Conservation (phyloP, 2,888 invertebrate genomes). For the Dromius quadrimaculatus region DNA sequence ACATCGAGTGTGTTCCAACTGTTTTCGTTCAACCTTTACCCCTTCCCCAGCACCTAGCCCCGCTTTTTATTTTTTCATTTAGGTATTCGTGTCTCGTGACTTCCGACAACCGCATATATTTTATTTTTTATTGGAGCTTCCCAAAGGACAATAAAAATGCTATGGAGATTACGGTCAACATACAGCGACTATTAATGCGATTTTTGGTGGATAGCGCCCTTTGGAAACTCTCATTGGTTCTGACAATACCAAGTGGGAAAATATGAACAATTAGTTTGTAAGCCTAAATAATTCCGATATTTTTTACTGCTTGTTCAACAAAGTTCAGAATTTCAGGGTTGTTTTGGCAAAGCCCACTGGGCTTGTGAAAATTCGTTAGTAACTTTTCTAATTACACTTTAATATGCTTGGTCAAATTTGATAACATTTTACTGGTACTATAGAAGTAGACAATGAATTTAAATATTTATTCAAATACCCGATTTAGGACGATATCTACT, state of each 20-base stretch:
- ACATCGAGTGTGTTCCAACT: slow-evolving; percentile 34
- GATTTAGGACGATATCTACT: no score
- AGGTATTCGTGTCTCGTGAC: slow-evolving; percentile 38
- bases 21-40: slow-evolving; percentile 29
- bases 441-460: no score
- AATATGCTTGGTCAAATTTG: background rate
- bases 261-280: slow-evolving; percentile 29
- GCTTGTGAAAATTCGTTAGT: background rate
- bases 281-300: slow-evolving; percentile 16
- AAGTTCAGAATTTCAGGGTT: background rate
- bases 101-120: slow-evolving; percentile 37
- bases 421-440: no score
- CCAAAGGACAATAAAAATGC: slow-evolving; percentile 47
- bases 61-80: slow-evolving; percentile 43
- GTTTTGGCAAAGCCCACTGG: background rate
- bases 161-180: slow-evolving; percentile 47
- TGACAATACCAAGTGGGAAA: background rate
- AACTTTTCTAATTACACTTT: background rate
- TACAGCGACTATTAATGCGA: slow-evolving; percentile 45
- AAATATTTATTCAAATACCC: no score
- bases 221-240: background rate
- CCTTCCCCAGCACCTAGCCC: background rate
- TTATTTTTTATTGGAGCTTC: slow-evolving; percentile 45
- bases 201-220: slow-evolving; percentile 34
- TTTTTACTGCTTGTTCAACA: slow-evolving; percentile 4